Evolutionary conservation across 2,113 vertebrate genomes (phyloP), one percentile per base, ranked within the genome.

Genomic region (Triplophysa rosa): DNA sequence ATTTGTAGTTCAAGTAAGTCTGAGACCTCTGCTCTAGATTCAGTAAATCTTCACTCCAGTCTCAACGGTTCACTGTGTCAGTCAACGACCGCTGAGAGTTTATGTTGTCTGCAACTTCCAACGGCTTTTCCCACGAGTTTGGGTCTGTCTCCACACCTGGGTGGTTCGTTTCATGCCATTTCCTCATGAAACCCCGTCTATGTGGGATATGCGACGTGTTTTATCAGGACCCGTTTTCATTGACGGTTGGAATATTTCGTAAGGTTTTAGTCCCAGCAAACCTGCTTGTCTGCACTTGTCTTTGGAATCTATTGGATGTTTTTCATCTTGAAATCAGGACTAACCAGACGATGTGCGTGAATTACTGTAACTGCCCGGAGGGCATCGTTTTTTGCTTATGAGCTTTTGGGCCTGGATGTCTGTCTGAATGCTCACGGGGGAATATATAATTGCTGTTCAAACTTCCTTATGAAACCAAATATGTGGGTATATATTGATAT

Each of bases 161-260:
- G 58, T 63, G 58, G 21, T 47, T 62, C 12, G 40, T 74, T 63
- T 62, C 58, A 2, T 62, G 4, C 21, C 12, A 26, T n/a, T 1
- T 74, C 56, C 23, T 61, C 9, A 6, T 62, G 71, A 74, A 61
- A 74, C 8, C 58, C 40, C 13, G 23, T 62, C 54, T 58, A n/a
- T 21, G 54, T 58, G 54, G 58, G 56, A 74, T 45, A 17, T 62
- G 40, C 63, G 58, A 47, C 58, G 26, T 74, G 71, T 74, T 78
- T 78, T 56, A 68, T 56, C 58, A 74, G 71, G 71, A 74, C 13
- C 2, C 1, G 14, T 45, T 73, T 1, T 1, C 21, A 45, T 40
- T 74, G 58, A 63, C 71, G 21, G 71, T 74, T 74, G 23, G 71
- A 59, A 45, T 42, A 74, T 74, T 74, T 58, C 71, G 3, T 72